Conservation (phyloP, 2,888 invertebrate genomes). For the Colostygia pectinataria region DNA sequence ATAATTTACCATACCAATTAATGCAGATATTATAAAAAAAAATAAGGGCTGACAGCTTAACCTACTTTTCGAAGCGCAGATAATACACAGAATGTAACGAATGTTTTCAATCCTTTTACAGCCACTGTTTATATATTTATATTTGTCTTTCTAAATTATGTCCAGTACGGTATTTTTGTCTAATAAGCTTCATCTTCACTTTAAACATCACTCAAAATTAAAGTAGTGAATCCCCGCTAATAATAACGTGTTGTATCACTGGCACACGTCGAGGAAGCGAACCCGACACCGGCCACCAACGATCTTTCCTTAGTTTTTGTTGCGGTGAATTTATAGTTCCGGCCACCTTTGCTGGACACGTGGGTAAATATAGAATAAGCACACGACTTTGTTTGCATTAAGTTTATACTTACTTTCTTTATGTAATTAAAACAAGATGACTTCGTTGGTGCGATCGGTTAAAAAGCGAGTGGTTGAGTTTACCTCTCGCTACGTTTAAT, state of each 20-base stretch:
- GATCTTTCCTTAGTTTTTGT: constrained; percentile 66
- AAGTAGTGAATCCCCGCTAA: constrained; percentile 35
- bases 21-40: no score
- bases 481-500: no score
- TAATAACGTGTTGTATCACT: constrained; percentile 43
- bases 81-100: no score
- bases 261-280: constrained; percentile 64
- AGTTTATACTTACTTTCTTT: background rate
- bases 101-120: background rate
- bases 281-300: constrained; percentile 71
- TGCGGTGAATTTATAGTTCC: constrained; percentile 70
- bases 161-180: no score
- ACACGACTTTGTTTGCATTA: background rate
- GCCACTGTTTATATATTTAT: background rate
- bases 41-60: no score
- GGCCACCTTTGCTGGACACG: constrained; percentile 60
- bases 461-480: no score
- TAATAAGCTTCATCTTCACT: background rate
- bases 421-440: no score
- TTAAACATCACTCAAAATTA: constrained; percentile 12
- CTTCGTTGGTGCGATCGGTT: no score
- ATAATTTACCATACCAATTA: no score
- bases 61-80: no score
- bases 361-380: constrained; percentile 57
- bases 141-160: no score